phyloP scores from a whole-genome alignment of 2,113 vertebrate genomes.

The Toxotes chatareus region DNA sequence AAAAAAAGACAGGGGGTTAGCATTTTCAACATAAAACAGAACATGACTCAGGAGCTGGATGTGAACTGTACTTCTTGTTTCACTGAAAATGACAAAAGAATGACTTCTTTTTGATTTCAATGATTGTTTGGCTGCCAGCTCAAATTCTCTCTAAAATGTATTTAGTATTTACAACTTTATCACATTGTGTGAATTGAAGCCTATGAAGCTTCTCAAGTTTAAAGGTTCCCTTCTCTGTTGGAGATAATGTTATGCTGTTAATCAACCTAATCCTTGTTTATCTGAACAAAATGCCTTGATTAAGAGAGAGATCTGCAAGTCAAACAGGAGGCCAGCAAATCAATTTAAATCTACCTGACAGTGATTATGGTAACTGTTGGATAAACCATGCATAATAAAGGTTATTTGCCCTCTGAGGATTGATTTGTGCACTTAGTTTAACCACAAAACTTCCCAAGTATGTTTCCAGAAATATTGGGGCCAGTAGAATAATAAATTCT shows the following conservation, averaged over 20 bases:
- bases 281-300: constrained; percentile 73
- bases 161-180: background rate
- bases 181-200: constrained; percentile 29
- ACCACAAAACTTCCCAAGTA: background rate
- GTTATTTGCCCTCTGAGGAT: constrained; percentile 20
- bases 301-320: constrained; percentile 78
- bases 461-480: background rate
- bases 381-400: constrained; percentile 18
- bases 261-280: constrained; percentile 78
- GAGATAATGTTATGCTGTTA: constrained; percentile 61
- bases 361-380: constrained; percentile 38
- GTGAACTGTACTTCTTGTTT: too few species aligned
- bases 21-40: too few species aligned
- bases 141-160: background rate
- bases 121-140: too few species aligned
- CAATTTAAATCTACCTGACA: constrained; percentile 64
- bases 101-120: too few species aligned
- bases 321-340: constrained; percentile 70
- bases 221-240: constrained; percentile 22
- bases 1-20: too few species aligned
- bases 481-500: background rate
- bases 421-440: constrained; percentile 3
- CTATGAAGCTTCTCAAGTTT: constrained; percentile 18
- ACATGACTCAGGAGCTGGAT: too few species aligned
- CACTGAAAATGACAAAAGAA: too few species aligned